Conservation (phyloP, 2,113 vertebrate species). For the Hystrix brachyura region DNA sequence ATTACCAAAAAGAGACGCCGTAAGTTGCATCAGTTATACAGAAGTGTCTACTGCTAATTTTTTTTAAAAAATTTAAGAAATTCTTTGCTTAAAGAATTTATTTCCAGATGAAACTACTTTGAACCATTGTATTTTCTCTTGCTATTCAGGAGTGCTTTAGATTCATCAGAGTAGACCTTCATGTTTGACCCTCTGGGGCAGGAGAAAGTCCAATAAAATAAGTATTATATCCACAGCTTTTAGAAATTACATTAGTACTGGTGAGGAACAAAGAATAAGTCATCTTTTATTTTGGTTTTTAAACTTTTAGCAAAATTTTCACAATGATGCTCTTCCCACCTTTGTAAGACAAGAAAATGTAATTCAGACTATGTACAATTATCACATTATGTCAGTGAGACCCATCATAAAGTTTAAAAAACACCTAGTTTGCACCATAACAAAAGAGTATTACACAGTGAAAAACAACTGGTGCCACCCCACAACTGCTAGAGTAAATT, state of each 20-base stretch:
- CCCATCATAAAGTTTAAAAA: neutral
- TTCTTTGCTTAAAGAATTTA: neutral
- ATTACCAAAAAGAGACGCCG: neutral
- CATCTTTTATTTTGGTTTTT: neutral
- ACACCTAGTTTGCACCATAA: neutral
- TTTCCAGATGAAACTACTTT: neutral
- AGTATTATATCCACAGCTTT: neutral
- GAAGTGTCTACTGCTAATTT: neutral
- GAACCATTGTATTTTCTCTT: neutral
- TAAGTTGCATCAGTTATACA: neutral
- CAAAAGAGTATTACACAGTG: neutral
- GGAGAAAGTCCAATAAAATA: slow-evolving; percentile 15
- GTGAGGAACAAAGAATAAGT: neutral
- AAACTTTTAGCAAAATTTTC: slow-evolving; percentile 30
- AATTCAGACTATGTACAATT: neutral
- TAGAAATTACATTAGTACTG: neutral
- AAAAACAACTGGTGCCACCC: neutral
- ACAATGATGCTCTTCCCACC: neutral
- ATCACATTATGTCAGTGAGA: neutral
- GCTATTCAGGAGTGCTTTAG: neutral
- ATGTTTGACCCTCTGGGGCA: neutral
- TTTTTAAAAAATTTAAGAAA: neutral
- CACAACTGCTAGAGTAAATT: neutral
- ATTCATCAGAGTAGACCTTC: neutral
- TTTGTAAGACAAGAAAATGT: neutral